These are phyloP conservation scores for Drosophila insularis DNA, from an alignment of 1,140 invertebrate genomes.

Conservation along the genomic window DNA sequence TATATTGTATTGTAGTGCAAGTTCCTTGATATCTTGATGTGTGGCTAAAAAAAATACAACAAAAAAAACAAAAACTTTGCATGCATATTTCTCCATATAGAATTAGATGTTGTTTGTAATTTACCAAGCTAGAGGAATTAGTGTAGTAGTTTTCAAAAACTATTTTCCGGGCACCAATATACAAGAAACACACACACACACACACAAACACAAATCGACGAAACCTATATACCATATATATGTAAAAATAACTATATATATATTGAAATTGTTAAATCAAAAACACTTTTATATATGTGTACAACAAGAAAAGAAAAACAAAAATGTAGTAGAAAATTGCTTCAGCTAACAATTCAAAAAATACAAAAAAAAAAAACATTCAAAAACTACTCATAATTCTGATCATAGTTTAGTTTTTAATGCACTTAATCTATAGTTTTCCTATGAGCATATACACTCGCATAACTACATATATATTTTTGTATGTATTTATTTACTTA, in stretches of 20 bases:
- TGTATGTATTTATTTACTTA: conserved; percentile 38
- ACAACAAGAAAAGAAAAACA: conserved; percentile 26
- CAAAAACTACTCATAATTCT: conserved; percentile 14
- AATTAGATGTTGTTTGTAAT: conserved; percentile 67
- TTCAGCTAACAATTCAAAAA: conserved; percentile 46
- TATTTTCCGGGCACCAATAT: conserved; percentile 76
- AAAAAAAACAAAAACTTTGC: neutral
- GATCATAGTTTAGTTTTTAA: conserved; percentile 50
- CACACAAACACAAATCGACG: conserved; percentile 31
- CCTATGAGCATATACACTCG: conserved; percentile 33
- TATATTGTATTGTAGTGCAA: conserved; percentile 55
- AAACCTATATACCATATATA: conserved; percentile 50
- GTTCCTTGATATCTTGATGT: conserved; percentile 58
- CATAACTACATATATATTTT: conserved; percentile 53
- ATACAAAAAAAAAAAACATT: conserved; percentile 24
- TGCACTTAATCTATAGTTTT: conserved; percentile 41
- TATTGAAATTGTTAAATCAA: conserved; percentile 48
- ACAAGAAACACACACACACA: conserved; percentile 42
- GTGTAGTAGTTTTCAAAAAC: conserved; percentile 50
- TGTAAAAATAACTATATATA: conserved; percentile 52
- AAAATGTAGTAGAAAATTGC: conserved; percentile 46
- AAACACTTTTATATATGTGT: conserved; percentile 66
- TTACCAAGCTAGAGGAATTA: conserved; percentile 32
- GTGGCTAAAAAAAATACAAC: conserved; percentile 17
- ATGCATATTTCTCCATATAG: conserved; percentile 27